Conservation (phyloP, 2,113 vertebrate genomes). For the Grammomys surdaster region DNA sequence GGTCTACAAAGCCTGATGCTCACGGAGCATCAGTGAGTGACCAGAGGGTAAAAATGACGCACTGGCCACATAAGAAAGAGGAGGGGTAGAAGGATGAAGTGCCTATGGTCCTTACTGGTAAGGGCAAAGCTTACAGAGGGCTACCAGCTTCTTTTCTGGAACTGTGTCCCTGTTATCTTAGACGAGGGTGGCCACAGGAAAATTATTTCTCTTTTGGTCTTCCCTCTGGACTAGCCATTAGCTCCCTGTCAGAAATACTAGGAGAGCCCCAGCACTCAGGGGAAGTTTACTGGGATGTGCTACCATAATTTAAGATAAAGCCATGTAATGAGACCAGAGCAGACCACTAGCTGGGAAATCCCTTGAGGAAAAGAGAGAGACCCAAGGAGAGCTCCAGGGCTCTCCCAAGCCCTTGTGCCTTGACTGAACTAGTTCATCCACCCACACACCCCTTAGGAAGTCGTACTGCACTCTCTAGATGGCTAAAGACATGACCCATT, state of each 20-base stretch:
- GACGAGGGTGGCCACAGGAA: background rate
- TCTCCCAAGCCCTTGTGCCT: background rate
- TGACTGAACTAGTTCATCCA: background rate
- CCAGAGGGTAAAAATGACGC: background rate
- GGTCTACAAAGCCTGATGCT: background rate
- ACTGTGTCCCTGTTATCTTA: background rate
- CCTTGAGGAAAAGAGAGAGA: background rate
- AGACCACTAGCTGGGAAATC: background rate
- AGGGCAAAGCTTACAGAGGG: background rate
- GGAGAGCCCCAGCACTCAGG: background rate
- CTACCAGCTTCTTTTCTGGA: background rate
- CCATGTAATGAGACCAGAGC: background rate
- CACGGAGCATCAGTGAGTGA: background rate
- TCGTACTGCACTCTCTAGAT: background rate
- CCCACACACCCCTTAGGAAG: background rate
- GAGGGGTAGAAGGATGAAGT: background rate
- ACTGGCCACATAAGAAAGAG: background rate
- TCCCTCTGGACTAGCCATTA: background rate
- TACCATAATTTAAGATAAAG: background rate
- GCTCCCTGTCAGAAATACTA: background rate
- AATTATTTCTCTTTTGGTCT: background rate
- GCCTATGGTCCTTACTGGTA: background rate
- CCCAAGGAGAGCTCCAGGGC: background rate
- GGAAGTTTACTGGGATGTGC: background rate
- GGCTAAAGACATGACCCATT: background rate